These are phyloP conservation scores for Kryptolebias marmoratus DNA, from an alignment of 2,113 vertebrate genomes.

Conservation along the genomic window DNA sequence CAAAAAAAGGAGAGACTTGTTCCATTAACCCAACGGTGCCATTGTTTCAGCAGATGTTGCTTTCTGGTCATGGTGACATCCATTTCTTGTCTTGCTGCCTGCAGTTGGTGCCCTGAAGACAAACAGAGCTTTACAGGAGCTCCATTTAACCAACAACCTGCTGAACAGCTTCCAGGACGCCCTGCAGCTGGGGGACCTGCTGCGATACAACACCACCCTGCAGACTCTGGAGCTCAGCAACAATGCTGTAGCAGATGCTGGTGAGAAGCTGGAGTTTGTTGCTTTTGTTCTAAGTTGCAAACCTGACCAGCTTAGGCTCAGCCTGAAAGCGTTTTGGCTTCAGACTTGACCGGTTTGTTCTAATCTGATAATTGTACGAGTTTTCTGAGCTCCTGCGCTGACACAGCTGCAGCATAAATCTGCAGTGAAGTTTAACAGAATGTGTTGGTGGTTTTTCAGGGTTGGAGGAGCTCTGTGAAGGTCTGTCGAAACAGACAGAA, in stretches of 20 bases:
- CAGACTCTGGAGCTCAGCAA: slow-evolving; percentile 75
- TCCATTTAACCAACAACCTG: slow-evolving; percentile 76
- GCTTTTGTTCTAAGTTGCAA: no score
- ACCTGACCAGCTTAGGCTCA: no score
- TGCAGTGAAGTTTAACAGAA: neutral
- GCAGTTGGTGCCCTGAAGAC: slow-evolving; percentile 76
- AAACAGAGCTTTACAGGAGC: slow-evolving; percentile 73
- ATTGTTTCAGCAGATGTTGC: neutral
- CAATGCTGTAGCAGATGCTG: slow-evolving; percentile 75
- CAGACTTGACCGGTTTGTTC: no score
- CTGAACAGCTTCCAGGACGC: slow-evolving; percentile 82
- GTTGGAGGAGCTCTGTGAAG: slow-evolving; percentile 81
- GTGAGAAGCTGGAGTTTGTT: slow-evolving; percentile 43
- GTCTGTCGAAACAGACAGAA: slow-evolving; percentile 67
- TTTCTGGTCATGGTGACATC: neutral
- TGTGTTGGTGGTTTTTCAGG: slow-evolving; percentile 52
- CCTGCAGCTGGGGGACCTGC: slow-evolving; percentile 79
- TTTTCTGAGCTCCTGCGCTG: neutral
- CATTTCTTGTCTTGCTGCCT: slow-evolving; percentile 13
- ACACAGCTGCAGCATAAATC: neutral
- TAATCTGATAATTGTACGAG: neutral
- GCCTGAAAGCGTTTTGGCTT: no score
- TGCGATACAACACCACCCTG: slow-evolving; percentile 76
- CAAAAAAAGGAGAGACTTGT: neutral
- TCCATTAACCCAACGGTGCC: neutral